phyloP scores from a whole-genome alignment of 2,888 invertebrate genomes.

The Empis livida region DNA sequence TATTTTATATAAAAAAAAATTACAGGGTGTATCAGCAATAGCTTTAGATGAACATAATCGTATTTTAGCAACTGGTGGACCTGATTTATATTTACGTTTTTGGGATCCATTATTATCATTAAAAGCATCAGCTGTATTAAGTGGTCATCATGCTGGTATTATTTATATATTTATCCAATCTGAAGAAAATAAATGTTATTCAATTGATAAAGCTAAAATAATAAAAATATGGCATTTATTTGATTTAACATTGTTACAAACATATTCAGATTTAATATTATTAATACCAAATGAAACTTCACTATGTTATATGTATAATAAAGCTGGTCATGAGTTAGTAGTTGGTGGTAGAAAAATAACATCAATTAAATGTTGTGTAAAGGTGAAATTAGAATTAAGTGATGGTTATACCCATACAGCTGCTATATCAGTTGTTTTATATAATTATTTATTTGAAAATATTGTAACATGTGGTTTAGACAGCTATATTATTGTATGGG shows the following conservation, averaged over 20 bases:
- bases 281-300: slow-evolving; percentile 48
- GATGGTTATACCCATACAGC: slow-evolving; percentile 61
- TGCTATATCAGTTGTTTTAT: slow-evolving; percentile 57
- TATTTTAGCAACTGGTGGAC: slow-evolving; percentile 55
- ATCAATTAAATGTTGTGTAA: slow-evolving; percentile 48
- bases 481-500: slow-evolving; percentile 72
- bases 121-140: slow-evolving; percentile 47
- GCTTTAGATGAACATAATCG: slow-evolving; percentile 45
- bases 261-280: slow-evolving; percentile 51
- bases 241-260: slow-evolving; percentile 51
- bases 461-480: slow-evolving; percentile 67
- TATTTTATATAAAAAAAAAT: no score
- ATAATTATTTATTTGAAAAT: slow-evolving; percentile 60
- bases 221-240: slow-evolving; percentile 68
- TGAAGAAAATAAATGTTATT: slow-evolving; percentile 51
- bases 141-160: slow-evolving; percentile 59
- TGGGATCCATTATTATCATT: slow-evolving; percentile 71
- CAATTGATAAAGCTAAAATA: slow-evolving; percentile 53
- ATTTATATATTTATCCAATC: slow-evolving; percentile 54
- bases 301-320: slow-evolving; percentile 51
- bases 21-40: slow-evolving; percentile 44
- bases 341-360: slow-evolving; percentile 54
- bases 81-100: slow-evolving; percentile 58
- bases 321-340: slow-evolving; percentile 49
- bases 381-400: slow-evolving; percentile 51